Evolutionary conservation across 2,888 invertebrate genomes (phyloP).

Genomic region (Adelphocoris suturalis): DNA sequence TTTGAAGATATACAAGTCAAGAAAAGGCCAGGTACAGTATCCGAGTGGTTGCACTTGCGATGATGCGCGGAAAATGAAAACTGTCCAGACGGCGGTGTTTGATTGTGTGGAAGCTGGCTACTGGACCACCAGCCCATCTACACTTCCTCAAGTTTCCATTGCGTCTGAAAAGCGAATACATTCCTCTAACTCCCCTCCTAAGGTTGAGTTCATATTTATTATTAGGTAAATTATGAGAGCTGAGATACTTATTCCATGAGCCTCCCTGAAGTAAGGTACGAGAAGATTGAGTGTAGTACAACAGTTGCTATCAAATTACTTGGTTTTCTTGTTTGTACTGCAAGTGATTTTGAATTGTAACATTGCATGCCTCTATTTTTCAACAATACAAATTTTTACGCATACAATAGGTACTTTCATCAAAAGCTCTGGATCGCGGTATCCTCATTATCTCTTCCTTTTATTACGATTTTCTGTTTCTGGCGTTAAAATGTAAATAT

Average conservation of each 20-base stretch:
- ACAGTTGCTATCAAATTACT: too few species aligned
- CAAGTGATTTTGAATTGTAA: too few species aligned
- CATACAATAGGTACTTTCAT: too few species aligned
- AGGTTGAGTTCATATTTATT: constrained; percentile 1
- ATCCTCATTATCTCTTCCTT: too few species aligned
- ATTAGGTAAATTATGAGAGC: neutral
- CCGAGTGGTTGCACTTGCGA: constrained; percentile 22
- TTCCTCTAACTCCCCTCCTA: constrained; percentile 9
- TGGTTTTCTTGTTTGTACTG: too few species aligned
- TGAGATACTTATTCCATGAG: neutral
- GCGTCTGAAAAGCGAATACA: constrained; percentile 24
- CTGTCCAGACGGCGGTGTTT: constrained; percentile 34
- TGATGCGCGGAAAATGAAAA: constrained; percentile 5
- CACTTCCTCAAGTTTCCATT: constrained; percentile 43
- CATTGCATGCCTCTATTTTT: too few species aligned
- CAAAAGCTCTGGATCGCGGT: too few species aligned
- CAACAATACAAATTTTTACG: too few species aligned
- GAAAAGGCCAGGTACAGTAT: constrained; percentile 58
- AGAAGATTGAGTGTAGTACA: too few species aligned
- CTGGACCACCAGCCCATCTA: constrained; percentile 54
- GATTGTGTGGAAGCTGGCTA: constrained; percentile 52
- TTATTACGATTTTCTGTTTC: too few species aligned
- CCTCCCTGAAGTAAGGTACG: too few species aligned
- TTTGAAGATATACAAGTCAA: constrained; percentile 69
- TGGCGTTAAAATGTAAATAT: too few species aligned